Percentiles rank a stretch among this genome's conserved stretches.
Evolutionary conservation across 2,888 invertebrate species (phyloP).

Genomic region (Reticulitermes lucifugus): DNA sequence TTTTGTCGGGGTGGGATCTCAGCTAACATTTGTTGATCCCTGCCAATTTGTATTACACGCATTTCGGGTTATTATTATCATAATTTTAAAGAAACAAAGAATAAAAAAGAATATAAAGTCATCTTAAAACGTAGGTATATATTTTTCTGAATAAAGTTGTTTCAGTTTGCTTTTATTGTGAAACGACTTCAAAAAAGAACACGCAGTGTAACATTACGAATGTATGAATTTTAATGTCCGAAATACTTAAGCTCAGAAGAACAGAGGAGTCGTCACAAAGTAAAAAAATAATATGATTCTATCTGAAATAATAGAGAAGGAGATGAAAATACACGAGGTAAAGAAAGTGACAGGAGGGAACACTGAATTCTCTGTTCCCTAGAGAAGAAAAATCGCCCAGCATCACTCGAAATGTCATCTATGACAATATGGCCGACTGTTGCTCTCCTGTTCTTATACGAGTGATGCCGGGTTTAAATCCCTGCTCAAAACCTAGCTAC

Average conservation of each 20-base stretch:
- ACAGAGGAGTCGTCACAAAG: background rate
- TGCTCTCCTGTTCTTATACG: no score
- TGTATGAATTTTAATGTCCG: conserved; percentile 37
- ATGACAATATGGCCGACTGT: background rate
- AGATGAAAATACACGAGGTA: conserved; percentile 12
- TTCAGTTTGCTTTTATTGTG: background rate
- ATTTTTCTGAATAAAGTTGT: background rate
- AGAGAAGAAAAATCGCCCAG: background rate
- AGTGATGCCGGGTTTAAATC: no score
- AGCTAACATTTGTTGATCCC: no score
- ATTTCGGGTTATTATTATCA: no score
- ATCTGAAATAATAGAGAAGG: conserved; percentile 29
- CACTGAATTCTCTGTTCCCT: background rate
- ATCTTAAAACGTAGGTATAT: no score
- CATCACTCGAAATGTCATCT: background rate
- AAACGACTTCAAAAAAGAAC: background rate
- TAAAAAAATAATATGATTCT: conserved; percentile 24
- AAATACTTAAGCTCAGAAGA: conserved; percentile 14
- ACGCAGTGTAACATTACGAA: conserved; percentile 1
- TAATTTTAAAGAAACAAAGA: no score
- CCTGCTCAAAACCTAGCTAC: no score
- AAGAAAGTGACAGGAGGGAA: background rate
- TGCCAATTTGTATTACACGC: no score
- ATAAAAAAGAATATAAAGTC: no score
- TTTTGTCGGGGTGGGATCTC: no score